Conservation (phyloP, 2,888 invertebrate species). For the Macrophya annulata region DNA sequence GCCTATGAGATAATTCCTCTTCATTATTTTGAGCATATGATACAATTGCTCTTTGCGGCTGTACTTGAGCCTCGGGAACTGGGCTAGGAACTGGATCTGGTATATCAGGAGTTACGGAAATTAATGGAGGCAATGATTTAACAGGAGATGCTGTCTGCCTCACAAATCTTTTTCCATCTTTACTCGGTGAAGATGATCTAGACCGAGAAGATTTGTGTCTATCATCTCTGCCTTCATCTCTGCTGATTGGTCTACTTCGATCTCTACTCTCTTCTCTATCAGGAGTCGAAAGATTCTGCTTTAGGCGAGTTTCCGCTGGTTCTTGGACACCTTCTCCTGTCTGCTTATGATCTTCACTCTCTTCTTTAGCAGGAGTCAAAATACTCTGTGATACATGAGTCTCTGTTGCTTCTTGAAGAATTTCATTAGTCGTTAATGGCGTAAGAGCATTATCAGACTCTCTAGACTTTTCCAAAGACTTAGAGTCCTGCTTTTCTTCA, state of each 20-base stretch:
- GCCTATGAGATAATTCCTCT: constrained; percentile 75
- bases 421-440: constrained; percentile 78
- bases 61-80: constrained; percentile 57
- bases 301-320: constrained; percentile 56
- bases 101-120: constrained; percentile 75
- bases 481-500: constrained; percentile 78
- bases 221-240: not conserved
- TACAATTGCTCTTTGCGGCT: constrained; percentile 73
- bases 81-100: constrained; percentile 62
- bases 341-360: not conserved
- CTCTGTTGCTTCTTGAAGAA: constrained; percentile 80
- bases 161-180: constrained; percentile 59
- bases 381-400: constrained; percentile 42
- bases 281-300: constrained; percentile 7
- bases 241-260: not conserved
- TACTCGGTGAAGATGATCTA: constrained; percentile 53
- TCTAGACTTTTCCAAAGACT: constrained; percentile 58
- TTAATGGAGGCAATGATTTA: constrained; percentile 75
- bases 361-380: not conserved
- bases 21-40: constrained; percentile 79
- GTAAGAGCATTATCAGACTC: constrained; percentile 54
- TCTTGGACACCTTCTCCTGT: not conserved
- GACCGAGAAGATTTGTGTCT: constrained; percentile 62
- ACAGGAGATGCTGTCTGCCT: constrained; percentile 76
- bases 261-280: not conserved